Conservation (phyloP, 2,113 vertebrate species). For the Oceanodroma tethys region DNA sequence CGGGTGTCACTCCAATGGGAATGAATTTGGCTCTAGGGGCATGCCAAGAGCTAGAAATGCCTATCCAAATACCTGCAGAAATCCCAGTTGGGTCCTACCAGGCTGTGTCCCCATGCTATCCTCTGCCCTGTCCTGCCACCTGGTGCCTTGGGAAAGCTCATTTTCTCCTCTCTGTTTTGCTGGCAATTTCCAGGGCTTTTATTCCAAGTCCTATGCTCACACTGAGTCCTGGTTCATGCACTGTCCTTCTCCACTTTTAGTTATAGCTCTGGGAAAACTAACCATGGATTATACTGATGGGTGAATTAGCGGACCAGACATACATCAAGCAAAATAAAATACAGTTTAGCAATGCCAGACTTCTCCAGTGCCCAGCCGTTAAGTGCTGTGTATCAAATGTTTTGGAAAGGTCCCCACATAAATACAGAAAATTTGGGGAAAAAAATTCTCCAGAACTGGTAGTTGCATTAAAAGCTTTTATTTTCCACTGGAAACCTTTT, state of each 20-base stretch:
- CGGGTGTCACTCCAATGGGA: neutral
- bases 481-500: neutral
- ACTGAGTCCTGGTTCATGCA: neutral
- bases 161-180: neutral
- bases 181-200: neutral
- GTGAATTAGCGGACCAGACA: neutral
- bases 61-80: neutral
- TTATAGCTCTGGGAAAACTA: neutral
- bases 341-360: neutral
- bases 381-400: neutral
- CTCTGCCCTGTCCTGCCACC: neutral
- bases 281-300: neutral
- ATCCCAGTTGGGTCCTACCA: neutral
- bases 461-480: neutral
- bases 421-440: neutral
- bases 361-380: neutral
- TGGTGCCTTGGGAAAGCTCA: neutral
- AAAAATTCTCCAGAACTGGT: neutral
- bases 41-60: neutral
- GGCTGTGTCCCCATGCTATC: neutral
- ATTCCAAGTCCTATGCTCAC: neutral
- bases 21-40: accelerated
- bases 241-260: neutral
- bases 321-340: neutral
- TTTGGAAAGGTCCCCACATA: neutral